Conservation (phyloP, 2,888 invertebrate genomes). For the Brachylomia viminalis region DNA sequence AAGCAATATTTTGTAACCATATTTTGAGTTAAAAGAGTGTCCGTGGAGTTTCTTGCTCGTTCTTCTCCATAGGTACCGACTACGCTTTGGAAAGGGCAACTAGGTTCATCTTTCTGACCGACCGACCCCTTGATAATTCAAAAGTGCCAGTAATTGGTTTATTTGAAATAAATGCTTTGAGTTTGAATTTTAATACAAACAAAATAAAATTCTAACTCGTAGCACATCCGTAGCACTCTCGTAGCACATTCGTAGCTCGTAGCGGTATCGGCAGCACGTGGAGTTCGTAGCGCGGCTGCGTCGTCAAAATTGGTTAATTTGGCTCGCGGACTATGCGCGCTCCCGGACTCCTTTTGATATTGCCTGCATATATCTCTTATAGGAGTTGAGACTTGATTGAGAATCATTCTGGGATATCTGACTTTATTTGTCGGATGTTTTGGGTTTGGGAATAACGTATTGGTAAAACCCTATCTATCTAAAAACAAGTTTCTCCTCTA, state of each 20-base stretch:
- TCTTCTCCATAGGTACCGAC: too few species aligned
- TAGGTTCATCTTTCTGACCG: too few species aligned
- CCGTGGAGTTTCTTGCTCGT: too few species aligned
- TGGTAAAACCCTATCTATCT: background rate
- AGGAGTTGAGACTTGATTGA: slow-evolving; percentile 44
- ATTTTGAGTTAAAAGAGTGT: too few species aligned
- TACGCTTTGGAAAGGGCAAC: too few species aligned
- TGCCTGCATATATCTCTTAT: slow-evolving; percentile 44
- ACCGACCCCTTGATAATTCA: too few species aligned
- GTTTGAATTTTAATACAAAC: too few species aligned
- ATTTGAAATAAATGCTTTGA: too few species aligned
- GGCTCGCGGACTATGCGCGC: slow-evolving; percentile 67
- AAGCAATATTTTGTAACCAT: too few species aligned
- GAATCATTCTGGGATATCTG: slow-evolving; percentile 12
- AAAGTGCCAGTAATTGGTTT: too few species aligned
- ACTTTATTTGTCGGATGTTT: slow-evolving; percentile 26
- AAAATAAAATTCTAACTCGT: background rate
- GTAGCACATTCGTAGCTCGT: slow-evolving; percentile 64
- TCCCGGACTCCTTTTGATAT: slow-evolving; percentile 42
- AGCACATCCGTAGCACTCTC: slow-evolving; percentile 2
- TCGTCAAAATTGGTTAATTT: slow-evolving; percentile 86
- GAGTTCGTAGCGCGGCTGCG: slow-evolving; percentile 73
- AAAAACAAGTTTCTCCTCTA: too few species aligned
- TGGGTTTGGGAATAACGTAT: background rate
- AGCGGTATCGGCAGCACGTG: slow-evolving; percentile 67